Evolutionary conservation across 2,888 invertebrate species (phyloP), one percentile per base, ranked within the genome.

Genomic region (Diplazon laetatorius): DNA sequence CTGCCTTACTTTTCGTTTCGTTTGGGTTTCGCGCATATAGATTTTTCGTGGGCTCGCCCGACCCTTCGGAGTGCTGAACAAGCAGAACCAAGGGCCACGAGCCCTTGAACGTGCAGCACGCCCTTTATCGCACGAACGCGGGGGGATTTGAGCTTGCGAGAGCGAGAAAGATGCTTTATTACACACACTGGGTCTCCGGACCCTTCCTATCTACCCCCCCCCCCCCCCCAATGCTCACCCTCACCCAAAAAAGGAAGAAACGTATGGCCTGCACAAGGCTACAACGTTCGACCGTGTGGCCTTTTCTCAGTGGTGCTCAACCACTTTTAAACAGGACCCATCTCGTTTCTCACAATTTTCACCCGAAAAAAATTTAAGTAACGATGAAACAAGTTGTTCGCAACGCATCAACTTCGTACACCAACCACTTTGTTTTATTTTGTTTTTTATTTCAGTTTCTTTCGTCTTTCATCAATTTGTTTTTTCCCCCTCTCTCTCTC

Each of bases 231-330:
- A n/a, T n/a, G n/a, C n/a, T n/a, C n/a, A 16, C 65, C 6, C 18
- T 57, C 59, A 25, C 50, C 39, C 78, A 82, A 16, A 8, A 37
- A 18, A 59, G 37, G 37, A 60, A 39, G 37, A 16, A 60, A 39
- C 60, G 52, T 52, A 25, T 22, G 55, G 37, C 46, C 50, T 50
- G 59, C 73, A 70, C 76, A 76, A 30, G 30, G 30, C 4, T 6
- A 2, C 76, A 71, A 76, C 75, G 77, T 69, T 73, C 59, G 60
- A 62, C 55, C 63, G 55, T 66, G 68, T 65, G 42, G 63, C 65
- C 60, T 50, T 55, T 71, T 65, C 48, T 66, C 78, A 74, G 78
- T 66, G 73, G 48, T 68, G 46, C 78, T 76, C 78, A 83, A 66
- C 65, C 65, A 42, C 22, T 74, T 60, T 72, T 50, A 55, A 14